Percentiles rank a stretch among this genome's conserved stretches.
Evolutionary conservation across 2,888 invertebrate species (phyloP).

Genomic region (Atrina japonica): DNA sequence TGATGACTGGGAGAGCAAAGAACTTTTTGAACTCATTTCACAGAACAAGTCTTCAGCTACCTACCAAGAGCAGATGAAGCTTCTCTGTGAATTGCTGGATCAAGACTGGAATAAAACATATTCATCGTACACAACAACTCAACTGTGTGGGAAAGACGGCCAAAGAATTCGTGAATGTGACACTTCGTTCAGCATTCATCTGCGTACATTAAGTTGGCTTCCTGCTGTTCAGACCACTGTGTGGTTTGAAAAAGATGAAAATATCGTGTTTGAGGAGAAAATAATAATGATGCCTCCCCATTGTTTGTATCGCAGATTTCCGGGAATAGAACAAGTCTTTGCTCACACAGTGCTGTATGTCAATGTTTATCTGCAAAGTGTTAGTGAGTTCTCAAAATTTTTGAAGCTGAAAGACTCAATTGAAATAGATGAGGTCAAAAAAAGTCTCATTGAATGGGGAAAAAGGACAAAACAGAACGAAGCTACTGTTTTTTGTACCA

Average conservation of each 20-base stretch:
- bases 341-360: slow-evolving; percentile 72
- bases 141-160: slow-evolving; percentile 53
- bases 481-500: slow-evolving; percentile 66
- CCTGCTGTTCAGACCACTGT: slow-evolving; percentile 60
- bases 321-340: slow-evolving; percentile 57
- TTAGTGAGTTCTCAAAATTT: slow-evolving; percentile 63
- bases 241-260: slow-evolving; percentile 3
- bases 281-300: slow-evolving; percentile 47
- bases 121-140: slow-evolving; percentile 47
- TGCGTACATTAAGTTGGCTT: slow-evolving; percentile 68
- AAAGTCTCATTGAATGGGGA: slow-evolving; percentile 69
- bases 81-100: slow-evolving; percentile 62
- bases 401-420: slow-evolving; percentile 65
- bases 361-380: slow-evolving; percentile 37
- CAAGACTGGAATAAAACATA: slow-evolving; percentile 62
- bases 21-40: slow-evolving; percentile 67
- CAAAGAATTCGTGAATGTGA: slow-evolving; percentile 54
- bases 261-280: slow-evolving; percentile 1
- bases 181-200: slow-evolving; percentile 70
- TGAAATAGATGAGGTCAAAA: slow-evolving; percentile 57
- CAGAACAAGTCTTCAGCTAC: slow-evolving; percentile 39
- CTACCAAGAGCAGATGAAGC: slow-evolving; percentile 67
- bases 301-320: slow-evolving; percentile 49
- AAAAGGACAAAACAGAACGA: slow-evolving; percentile 47
- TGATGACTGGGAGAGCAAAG: slow-evolving; percentile 69